These are phyloP conservation scores for Patella depressa DNA, from an alignment of 2,888 invertebrate genomes.

Conservation along the genomic window DNA sequence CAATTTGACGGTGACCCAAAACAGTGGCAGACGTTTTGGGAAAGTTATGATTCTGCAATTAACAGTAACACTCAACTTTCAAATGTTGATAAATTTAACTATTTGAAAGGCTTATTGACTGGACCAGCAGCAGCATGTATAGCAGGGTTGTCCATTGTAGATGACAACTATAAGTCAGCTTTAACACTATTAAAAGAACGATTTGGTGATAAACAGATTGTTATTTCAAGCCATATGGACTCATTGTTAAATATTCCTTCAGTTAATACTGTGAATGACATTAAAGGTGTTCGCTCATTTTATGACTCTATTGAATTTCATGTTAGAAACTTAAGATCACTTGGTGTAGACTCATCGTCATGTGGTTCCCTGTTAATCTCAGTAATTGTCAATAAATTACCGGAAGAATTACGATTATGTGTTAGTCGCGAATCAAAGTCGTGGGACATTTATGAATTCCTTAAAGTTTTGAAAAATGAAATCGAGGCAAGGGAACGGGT, in stretches of 20 bases:
- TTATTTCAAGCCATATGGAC: slow-evolving; percentile 15
- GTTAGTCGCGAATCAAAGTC: not conserved
- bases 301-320: not conserved
- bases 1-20: slow-evolving; percentile 22
- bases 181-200: slow-evolving; percentile 19
- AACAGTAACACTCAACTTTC: slow-evolving; percentile 21
- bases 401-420: not conserved
- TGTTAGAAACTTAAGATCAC: not conserved
- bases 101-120: slow-evolving; percentile 24
- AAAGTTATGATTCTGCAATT: slow-evolving; percentile 23
- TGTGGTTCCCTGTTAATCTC: not conserved
- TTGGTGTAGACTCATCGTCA: not conserved
- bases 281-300: not conserved
- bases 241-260: not conserved
- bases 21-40: slow-evolving; percentile 28
- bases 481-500: not conserved
- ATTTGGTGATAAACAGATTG: slow-evolving; percentile 28
- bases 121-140: slow-evolving; percentile 25
- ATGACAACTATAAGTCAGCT: slow-evolving; percentile 29
- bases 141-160: slow-evolving; percentile 23
- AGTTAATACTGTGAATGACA: not conserved
- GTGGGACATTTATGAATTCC: not conserved
- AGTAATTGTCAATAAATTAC: not conserved
- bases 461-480: not conserved
- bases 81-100: slow-evolving; percentile 24